Evolutionary conservation across 2,888 invertebrate genomes (phyloP).

Genomic region (Adineta ricciae): DNA sequence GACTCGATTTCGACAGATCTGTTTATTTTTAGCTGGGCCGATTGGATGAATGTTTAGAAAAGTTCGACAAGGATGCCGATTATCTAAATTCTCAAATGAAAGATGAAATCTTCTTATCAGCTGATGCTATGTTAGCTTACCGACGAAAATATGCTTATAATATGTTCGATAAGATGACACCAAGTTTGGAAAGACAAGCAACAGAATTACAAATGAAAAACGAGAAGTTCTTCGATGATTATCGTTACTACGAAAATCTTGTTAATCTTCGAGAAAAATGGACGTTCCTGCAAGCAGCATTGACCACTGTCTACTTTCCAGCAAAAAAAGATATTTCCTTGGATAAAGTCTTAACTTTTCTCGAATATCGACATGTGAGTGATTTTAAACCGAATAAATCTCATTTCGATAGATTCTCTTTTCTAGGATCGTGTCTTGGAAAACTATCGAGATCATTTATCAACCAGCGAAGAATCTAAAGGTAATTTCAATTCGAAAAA

Average conservation of each 20-base stretch:
- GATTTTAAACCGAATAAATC: background rate
- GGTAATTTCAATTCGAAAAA: background rate
- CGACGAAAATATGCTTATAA: slow-evolving; percentile 5
- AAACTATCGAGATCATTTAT: background rate
- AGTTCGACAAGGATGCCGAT: background rate
- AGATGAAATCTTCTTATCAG: background rate
- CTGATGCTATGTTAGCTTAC: background rate
- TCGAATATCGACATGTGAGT: slow-evolving; percentile 7
- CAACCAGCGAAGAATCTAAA: background rate
- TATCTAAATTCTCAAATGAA: background rate
- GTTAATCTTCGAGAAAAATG: slow-evolving; percentile 20
- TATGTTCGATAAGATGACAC: background rate
- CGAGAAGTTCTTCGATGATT: background rate
- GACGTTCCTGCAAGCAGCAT: slow-evolving; percentile 9
- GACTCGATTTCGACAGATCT: too few relatives aligned
- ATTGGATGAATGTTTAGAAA: slow-evolving; percentile 20
- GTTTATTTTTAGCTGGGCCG: background rate
- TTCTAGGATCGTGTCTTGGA: slow-evolving; percentile 8
- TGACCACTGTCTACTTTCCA: slow-evolving; percentile 17
- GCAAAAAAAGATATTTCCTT: background rate
- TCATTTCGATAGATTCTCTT: background rate
- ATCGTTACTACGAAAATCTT: background rate
- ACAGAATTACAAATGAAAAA: background rate
- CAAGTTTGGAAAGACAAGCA: background rate
- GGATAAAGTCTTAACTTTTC: slow-evolving; percentile 14